Evolutionary conservation across 2,113 vertebrate species (phyloP).

Genomic region (Excalfactoria chinensis): DNA sequence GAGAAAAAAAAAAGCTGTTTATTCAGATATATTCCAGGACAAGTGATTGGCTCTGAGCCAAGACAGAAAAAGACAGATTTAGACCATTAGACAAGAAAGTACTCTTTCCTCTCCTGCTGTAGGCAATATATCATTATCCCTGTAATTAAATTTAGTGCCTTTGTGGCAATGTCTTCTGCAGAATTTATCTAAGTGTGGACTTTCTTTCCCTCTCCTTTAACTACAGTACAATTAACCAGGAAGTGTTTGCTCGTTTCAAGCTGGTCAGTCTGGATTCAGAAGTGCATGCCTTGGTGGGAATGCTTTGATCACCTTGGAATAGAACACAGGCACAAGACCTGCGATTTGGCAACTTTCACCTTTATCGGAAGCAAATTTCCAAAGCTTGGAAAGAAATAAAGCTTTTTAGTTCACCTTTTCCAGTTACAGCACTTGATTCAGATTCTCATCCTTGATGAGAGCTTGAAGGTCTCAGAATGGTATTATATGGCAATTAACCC

Average conservation of each 20-base stretch:
- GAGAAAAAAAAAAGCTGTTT: neutral
- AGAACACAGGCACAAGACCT: neutral
- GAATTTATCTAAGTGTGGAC: neutral
- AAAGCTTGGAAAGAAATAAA: neutral
- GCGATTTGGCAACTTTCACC: neutral
- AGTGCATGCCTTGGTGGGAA: neutral
- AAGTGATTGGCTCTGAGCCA: neutral
- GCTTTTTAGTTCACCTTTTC: neutral
- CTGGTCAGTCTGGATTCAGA: neutral
- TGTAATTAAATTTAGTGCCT: neutral
- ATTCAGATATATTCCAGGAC: neutral
- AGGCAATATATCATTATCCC: neutral
- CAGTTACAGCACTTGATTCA: neutral
- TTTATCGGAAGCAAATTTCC: neutral
- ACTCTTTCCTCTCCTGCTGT: neutral
- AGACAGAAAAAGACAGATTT: neutral
- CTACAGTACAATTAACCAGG: conserved; percentile 17
- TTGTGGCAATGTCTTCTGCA: neutral
- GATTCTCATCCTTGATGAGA: neutral
- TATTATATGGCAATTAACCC: neutral
- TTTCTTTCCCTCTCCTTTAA: neutral
- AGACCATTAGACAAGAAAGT: neutral
- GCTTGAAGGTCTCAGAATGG: neutral
- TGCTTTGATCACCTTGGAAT: neutral
- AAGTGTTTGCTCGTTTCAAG: neutral